A percentile compares a stretch with the other conserved stretches of the same genome.
phyloP scores from a whole-genome alignment of 2,113 vertebrate species.

The Lycocorax pyrrhopterus region DNA sequence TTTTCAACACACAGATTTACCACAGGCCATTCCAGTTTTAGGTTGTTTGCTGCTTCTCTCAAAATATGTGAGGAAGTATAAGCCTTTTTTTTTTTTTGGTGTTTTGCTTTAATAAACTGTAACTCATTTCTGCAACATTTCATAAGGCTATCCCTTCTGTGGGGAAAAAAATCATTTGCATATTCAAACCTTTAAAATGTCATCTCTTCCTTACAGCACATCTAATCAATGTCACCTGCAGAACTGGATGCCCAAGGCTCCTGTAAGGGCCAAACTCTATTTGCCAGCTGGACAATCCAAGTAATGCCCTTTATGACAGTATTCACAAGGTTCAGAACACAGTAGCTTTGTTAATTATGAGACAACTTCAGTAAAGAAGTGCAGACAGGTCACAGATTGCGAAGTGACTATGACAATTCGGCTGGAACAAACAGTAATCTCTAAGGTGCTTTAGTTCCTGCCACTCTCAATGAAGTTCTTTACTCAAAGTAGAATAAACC shows the following conservation, averaged over 20 bases:
- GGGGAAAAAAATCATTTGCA: neutral
- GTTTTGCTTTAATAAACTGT: neutral
- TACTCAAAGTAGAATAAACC: slow-evolving; percentile 19
- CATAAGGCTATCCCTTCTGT: neutral
- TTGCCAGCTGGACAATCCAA: slow-evolving; percentile 14
- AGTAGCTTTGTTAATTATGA: neutral
- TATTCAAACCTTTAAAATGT: slow-evolving; percentile 54
- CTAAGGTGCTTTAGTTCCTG: slow-evolving; percentile 6
- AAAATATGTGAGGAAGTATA: neutral
- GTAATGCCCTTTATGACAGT: neutral
- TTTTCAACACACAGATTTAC: neutral
- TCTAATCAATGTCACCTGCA: slow-evolving; percentile 26
- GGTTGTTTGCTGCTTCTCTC: neutral
- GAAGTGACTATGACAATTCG: slow-evolving; percentile 31
- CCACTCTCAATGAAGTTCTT: slow-evolving; percentile 17
- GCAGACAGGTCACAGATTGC: neutral
- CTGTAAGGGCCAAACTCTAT: neutral
- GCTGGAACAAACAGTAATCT: slow-evolving; percentile 41
- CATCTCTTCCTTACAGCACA: slow-evolving; percentile 30
- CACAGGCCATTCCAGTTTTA: neutral
- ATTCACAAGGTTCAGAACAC: slow-evolving; percentile 4
- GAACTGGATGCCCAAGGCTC: neutral
- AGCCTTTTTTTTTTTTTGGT: neutral
- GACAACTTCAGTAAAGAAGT: neutral
- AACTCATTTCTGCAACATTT: neutral